phyloP scores from a whole-genome alignment of 2,113 vertebrate species.

The Indri indri region DNA sequence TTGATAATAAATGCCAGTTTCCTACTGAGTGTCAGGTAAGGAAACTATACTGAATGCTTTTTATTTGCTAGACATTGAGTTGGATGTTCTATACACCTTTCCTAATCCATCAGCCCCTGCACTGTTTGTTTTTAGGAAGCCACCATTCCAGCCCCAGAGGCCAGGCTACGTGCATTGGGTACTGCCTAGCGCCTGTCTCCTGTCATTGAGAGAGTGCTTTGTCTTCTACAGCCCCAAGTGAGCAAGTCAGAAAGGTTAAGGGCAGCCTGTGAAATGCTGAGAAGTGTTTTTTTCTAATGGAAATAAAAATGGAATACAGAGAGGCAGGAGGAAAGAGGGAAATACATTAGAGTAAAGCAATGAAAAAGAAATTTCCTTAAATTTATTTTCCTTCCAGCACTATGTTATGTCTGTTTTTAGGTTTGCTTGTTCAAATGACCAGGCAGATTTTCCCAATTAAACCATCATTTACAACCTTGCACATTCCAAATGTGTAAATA shows the following conservation, averaged over 20 bases:
- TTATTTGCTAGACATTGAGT: slow-evolving; percentile 4
- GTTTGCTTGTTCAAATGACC: slow-evolving; percentile 34
- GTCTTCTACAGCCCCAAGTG: slow-evolving; percentile 42
- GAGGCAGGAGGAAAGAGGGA: neutral
- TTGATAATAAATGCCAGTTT: neutral
- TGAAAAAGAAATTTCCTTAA: slow-evolving; percentile 27
- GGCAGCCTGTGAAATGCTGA: slow-evolving; percentile 35
- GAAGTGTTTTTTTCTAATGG: slow-evolving; percentile 55
- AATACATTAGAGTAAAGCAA: slow-evolving; percentile 10
- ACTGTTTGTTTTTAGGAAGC: slow-evolving; percentile 34
- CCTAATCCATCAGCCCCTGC: neutral
- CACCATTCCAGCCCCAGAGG: neutral
- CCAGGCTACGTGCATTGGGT: neutral
- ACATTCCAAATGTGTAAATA: slow-evolving; percentile 56
- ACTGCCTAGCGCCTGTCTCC: slow-evolving; percentile 23
- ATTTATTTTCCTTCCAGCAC: neutral
- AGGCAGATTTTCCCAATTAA: slow-evolving; percentile 65
- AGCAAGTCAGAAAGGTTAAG: slow-evolving; percentile 66
- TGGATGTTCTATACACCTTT: neutral
- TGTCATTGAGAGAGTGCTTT: slow-evolving; percentile 47
- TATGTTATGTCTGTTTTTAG: slow-evolving; percentile 39
- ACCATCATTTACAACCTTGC: slow-evolving; percentile 22
- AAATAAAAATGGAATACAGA: slow-evolving; percentile 53
- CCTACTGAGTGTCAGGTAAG: neutral
- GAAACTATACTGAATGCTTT: slow-evolving; percentile 21